Evolutionary conservation across 2,797 vertebrate species (phyloP).

Genomic region (Parauchenoglanis ngamensis): DNA sequence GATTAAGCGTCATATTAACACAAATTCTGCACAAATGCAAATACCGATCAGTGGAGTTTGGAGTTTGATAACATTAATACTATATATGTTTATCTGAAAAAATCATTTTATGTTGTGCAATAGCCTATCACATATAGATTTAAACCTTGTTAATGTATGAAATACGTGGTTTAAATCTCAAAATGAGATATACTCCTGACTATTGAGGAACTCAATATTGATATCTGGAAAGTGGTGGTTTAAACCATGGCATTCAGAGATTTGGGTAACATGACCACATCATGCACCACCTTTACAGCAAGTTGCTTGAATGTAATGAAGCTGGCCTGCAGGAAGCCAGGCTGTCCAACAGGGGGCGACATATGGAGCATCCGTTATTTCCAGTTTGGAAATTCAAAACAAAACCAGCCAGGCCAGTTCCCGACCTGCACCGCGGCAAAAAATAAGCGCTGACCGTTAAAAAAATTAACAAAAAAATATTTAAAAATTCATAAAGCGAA

Average conservation of each 20-base stretch:
- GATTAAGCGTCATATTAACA: constrained; percentile 33
- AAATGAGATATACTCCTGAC: neutral
- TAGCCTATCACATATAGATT: neutral
- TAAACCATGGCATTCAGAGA: neutral
- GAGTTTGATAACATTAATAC: neutral
- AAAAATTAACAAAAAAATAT: constrained; percentile 73
- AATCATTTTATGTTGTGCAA: neutral
- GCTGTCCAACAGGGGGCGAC: constrained; percentile 50
- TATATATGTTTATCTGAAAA: neutral
- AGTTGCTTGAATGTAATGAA: neutral
- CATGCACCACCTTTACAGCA: neutral
- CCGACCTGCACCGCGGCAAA: constrained; percentile 73
- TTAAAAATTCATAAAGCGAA: constrained; percentile 68
- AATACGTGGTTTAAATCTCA: neutral
- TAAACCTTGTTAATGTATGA: neutral
- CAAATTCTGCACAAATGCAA: constrained; percentile 30
- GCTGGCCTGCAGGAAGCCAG: neutral
- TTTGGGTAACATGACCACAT: neutral
- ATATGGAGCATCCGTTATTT: constrained; percentile 23
- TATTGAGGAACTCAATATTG: neutral
- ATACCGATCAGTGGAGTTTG: constrained; percentile 13
- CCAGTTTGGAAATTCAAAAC: constrained; percentile 73
- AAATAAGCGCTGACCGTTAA: constrained; percentile 67
- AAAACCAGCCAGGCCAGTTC: constrained; percentile 67
- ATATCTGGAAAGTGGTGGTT: neutral